Evolutionary conservation across 2,888 invertebrate genomes (phyloP).

Genomic region (Cataglyphis albicans): DNA sequence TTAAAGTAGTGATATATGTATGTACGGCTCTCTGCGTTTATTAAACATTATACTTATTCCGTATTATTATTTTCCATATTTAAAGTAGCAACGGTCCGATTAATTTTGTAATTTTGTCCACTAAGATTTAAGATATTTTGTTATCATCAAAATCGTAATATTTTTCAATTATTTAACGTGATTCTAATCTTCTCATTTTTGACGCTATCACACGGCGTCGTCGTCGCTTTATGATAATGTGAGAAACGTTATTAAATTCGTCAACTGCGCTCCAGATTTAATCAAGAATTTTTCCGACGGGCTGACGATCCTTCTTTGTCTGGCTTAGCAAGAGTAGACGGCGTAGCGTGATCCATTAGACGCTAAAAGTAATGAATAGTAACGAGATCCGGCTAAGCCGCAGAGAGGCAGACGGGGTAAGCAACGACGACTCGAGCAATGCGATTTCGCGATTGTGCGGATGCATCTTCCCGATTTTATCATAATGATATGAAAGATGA

Average conservation of each 20-base stretch:
- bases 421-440: constrained; percentile 24
- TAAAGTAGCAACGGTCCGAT: background rate
- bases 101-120: background rate
- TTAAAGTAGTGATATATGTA: background rate
- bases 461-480: constrained; percentile 41
- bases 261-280: constrained; percentile 37
- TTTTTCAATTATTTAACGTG: background rate
- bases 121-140: background rate
- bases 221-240: constrained; percentile 37
- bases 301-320: constrained; percentile 27
- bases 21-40: background rate
- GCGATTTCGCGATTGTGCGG: constrained; percentile 35
- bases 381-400: constrained; percentile 47
- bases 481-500: constrained; percentile 13
- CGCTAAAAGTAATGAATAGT: constrained; percentile 61
- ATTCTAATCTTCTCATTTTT: background rate
- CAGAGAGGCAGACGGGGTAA: constrained; percentile 13
- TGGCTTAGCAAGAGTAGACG: constrained; percentile 31
- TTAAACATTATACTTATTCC: background rate
- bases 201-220: background rate
- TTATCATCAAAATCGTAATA: background rate
- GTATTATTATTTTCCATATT: constrained; percentile 13
- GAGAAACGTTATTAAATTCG: constrained; percentile 40
- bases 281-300: constrained; percentile 47
- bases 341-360: constrained; percentile 57